Conservation (phyloP, 2,113 vertebrate genomes). For the Cyanoderma ruficeps region DNA sequence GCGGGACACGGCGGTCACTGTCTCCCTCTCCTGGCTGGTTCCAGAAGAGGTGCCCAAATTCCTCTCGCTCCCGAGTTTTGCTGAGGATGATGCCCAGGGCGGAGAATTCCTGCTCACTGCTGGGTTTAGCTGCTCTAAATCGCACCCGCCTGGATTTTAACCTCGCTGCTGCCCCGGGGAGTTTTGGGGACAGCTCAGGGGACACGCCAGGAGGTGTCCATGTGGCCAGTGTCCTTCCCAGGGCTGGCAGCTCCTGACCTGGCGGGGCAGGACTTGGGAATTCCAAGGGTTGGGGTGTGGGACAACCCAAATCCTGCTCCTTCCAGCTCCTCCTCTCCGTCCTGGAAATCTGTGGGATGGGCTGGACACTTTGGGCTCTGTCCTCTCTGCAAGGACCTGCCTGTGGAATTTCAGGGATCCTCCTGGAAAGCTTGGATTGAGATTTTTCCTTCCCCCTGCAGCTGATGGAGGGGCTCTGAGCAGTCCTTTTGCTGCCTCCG, state of each 20-base stretch:
- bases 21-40: constrained; percentile 62
- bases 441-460: not conserved
- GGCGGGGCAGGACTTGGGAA: fast-evolving
- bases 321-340: not conserved
- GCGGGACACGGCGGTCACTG: constrained; percentile 2
- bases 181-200: not conserved
- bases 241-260: not conserved
- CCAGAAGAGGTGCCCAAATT: not conserved
- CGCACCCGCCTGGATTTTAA: fast-evolving
- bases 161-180: not conserved
- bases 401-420: not conserved
- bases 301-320: not conserved
- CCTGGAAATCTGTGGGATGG: fast-evolving
- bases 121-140: too few relatives aligned
- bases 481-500: fast-evolving
- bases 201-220: not conserved
- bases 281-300: not conserved
- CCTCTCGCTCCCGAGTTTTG: not conserved
- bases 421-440: not conserved
- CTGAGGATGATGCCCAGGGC: fast-evolving
- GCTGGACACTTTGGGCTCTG: not conserved
- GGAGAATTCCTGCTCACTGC: fast-evolving
- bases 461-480: not conserved
- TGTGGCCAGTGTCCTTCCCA: not conserved
- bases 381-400: not conserved